Conservation (phyloP, 1,140 invertebrate genomes). For the Coenobita brevimanus region DNA sequence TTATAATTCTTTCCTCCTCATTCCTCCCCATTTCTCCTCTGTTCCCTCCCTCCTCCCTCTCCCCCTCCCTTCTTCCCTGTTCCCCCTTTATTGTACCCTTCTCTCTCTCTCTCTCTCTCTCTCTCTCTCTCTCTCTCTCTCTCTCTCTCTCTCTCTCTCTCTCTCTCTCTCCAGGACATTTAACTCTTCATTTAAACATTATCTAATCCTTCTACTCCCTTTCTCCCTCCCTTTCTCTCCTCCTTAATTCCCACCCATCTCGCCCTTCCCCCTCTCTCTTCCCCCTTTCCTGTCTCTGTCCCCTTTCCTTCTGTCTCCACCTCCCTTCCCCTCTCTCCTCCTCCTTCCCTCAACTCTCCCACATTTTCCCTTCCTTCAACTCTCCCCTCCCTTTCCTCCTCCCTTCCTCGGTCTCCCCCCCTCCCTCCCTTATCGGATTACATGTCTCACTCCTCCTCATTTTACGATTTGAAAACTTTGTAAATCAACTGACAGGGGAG, state of each 20-base stretch:
- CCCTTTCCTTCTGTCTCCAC: too few relatives aligned
- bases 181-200: too few relatives aligned
- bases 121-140: conserved; percentile 19
- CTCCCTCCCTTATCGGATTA: conserved; percentile 43
- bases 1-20: too few relatives aligned
- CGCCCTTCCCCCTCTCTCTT: neutral
- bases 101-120: neutral
- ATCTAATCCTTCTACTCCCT: conserved; percentile 14
- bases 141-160: neutral
- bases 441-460: conserved; percentile 46
- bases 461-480: conserved; percentile 65
- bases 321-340: too few relatives aligned
- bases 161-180: too few relatives aligned
- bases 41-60: conserved; percentile 20
- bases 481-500: conserved; percentile 56
- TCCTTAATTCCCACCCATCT: neutral
- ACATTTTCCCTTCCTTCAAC: neutral
- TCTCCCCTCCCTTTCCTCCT: neutral
- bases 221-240: conserved; percentile 33
- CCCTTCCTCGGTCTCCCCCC: neutral
- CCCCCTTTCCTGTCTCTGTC: neutral
- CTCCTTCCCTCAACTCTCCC: neutral
- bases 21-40: too few relatives aligned
- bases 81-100: neutral
- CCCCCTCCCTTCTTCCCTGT: conserved; percentile 20